phyloP scores from a whole-genome alignment of 2,113 vertebrate species.

The Chamaetylas fuelleborni region DNA sequence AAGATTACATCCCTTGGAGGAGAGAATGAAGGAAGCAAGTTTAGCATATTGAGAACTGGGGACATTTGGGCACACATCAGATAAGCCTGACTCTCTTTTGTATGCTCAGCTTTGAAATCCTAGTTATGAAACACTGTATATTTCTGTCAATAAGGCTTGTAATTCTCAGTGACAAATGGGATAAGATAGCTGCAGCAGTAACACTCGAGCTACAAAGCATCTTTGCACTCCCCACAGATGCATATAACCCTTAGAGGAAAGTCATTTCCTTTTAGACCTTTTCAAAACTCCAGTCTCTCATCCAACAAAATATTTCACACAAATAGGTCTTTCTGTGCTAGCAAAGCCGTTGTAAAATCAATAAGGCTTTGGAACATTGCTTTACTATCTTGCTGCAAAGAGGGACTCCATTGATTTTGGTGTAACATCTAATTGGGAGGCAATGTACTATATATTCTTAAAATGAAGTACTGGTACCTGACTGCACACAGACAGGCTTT shows the following conservation, averaged over 20 bases:
- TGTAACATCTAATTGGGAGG: conserved; percentile 9
- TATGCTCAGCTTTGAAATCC: background rate
- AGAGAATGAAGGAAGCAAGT: background rate
- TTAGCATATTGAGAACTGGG: background rate
- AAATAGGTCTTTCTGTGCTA: background rate
- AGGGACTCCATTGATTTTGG: background rate
- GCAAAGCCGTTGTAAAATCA: conserved; percentile 12
- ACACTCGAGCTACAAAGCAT: background rate
- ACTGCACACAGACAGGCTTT: background rate
- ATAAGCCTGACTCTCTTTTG: background rate
- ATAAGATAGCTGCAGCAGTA: background rate
- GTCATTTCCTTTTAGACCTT: background rate
- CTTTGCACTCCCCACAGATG: background rate
- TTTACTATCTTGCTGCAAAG: conserved; percentile 1
- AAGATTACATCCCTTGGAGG: background rate
- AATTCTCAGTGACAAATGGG: background rate
- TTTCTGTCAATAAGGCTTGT: background rate
- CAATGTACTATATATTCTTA: background rate
- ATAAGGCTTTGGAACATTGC: background rate
- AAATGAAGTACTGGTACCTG: background rate
- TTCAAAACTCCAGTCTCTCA: background rate
- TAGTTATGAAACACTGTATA: background rate
- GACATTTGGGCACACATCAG: background rate
- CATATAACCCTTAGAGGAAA: background rate
- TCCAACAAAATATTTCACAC: background rate